Evolutionary conservation across 2,888 invertebrate species (phyloP).

Genomic region (Cistogaster globosa): DNA sequence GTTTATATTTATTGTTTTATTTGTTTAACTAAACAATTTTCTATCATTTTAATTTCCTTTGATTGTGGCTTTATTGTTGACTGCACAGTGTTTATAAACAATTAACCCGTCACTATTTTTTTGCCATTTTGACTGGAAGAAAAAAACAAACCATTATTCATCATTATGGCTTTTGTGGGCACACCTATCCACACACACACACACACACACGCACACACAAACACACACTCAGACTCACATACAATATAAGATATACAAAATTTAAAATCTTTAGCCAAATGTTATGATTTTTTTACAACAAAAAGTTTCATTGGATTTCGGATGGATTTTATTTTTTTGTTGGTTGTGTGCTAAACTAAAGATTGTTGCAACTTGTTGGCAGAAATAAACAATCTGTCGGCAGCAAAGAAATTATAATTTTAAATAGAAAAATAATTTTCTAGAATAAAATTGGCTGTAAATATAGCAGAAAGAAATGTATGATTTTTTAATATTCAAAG

Average conservation of each 20-base stretch:
- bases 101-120: constrained; percentile 21
- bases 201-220: neutral
- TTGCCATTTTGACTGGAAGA: constrained; percentile 2
- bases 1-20: neutral
- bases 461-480: neutral
- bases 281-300: constrained; percentile 1
- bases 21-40: constrained; percentile 9
- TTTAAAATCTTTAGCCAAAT: constrained; percentile 30
- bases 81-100: constrained; percentile 19
- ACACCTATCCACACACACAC: neutral
- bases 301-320: neutral
- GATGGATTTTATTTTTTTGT: neutral
- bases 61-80: neutral
- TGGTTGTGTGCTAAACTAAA: constrained; percentile 4
- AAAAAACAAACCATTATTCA: neutral
- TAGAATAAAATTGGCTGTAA: neutral
- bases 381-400: constrained; percentile 32
- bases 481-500: neutral
- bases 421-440: neutral
- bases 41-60: neutral
- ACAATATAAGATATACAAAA: neutral
- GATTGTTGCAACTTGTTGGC: constrained; percentile 19
- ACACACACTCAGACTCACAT: too few relatives aligned
- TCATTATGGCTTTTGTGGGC: constrained; percentile 1
- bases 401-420: constrained; percentile 4